Conservation (phyloP, 2,797 vertebrate species). For the Onychomys leucogaster region DNA sequence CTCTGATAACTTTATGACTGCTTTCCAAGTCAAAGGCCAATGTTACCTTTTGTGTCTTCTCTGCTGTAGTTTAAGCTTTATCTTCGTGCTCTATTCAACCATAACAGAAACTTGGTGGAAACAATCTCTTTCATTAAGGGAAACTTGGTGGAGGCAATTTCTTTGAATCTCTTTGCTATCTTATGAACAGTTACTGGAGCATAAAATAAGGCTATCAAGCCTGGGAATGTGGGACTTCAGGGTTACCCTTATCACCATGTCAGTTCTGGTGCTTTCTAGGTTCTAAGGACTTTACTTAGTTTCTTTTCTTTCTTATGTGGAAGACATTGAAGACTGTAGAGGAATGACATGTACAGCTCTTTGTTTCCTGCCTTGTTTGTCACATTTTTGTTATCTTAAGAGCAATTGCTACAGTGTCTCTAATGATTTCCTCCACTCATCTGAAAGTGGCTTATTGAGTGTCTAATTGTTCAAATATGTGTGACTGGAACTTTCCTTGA, state of each 20-base stretch:
- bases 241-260: not conserved
- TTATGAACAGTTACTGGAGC: not conserved
- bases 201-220: not conserved
- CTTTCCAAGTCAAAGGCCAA: not conserved
- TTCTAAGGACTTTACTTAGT: not conserved
- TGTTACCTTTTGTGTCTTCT: not conserved
- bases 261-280: not conserved
- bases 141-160: not conserved
- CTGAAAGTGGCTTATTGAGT: not conserved
- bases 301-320: not conserved
- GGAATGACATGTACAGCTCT: accelerated
- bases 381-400: not conserved
- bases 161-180: not conserved
- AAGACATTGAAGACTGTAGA: not conserved
- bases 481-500: not conserved
- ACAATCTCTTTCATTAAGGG: not conserved
- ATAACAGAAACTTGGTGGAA: too few relatives aligned
- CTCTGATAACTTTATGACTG: not conserved
- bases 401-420: not conserved
- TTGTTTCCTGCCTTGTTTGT: not conserved
- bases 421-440: not conserved
- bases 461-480: not conserved
- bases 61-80: not conserved
- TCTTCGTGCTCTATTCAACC: not conserved
- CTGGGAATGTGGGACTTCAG: not conserved